Conservation (phyloP, 2,888 invertebrate genomes). For the Aphrophora alni region DNA sequence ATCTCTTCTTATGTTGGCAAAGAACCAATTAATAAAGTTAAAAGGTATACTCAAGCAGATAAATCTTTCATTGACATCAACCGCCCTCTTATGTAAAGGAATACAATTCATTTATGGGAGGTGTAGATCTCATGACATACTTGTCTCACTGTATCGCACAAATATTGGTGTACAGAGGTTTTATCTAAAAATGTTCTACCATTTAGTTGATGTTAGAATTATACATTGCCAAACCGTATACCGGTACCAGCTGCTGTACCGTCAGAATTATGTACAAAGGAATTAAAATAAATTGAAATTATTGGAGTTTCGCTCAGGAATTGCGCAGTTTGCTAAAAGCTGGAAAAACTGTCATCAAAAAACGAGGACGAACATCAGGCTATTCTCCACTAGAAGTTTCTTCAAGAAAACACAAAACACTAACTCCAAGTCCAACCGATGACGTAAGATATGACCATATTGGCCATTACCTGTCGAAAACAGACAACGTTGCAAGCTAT, state of each 20-base stretch:
- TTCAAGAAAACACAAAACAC: neutral
- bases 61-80: neutral
- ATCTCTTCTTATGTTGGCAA: conserved; percentile 16
- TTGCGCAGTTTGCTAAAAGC: conserved; percentile 14
- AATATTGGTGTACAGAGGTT: conserved; percentile 46
- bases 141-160: conserved; percentile 52
- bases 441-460: neutral
- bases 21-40: conserved; percentile 18
- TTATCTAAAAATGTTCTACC: conserved; percentile 49
- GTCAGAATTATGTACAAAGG: neutral
- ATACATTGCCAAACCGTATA: conserved; percentile 39
- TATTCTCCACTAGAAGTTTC: no score
- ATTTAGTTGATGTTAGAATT: conserved; percentile 45
- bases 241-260: conserved; percentile 40
- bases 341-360: neutral
- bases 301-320: neutral
- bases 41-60: conserved; percentile 14
- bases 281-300: neutral
- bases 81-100: conserved; percentile 16
- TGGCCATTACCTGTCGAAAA: neutral
- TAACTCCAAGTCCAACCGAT: neutral
- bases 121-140: conserved; percentile 53
- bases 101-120: conserved; percentile 20
- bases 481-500: neutral
- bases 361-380: neutral